Evolutionary conservation across 2,797 vertebrate genomes (phyloP).

Genomic region (Tinamus major): DNA sequence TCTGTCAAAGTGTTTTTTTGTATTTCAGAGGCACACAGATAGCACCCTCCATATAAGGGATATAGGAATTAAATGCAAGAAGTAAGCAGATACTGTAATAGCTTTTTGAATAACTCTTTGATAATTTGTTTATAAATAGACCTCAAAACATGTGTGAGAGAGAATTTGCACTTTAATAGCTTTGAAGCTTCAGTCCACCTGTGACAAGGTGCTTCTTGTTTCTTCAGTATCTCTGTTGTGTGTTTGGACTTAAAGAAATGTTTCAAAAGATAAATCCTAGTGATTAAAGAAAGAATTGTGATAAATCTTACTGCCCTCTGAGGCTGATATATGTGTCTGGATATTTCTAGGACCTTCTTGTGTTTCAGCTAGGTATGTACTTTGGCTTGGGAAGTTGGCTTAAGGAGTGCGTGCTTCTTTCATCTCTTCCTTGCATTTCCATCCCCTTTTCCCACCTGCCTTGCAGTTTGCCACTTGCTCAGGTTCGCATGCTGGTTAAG

Average conservation of each 20-base stretch:
- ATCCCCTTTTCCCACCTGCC: too few species aligned
- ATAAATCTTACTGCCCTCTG: background rate
- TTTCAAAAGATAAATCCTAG: background rate
- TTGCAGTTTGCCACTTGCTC: background rate
- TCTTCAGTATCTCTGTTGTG: background rate
- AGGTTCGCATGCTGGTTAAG: background rate
- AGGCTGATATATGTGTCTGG: rapidly evolving
- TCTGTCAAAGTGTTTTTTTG: background rate
- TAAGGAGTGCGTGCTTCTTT: background rate
- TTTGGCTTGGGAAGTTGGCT: background rate
- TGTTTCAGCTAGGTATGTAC: background rate
- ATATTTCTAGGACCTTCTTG: background rate
- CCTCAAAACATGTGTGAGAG: background rate
- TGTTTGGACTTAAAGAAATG: background rate
- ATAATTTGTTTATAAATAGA: background rate
- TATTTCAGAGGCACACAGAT: background rate
- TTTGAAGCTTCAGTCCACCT: background rate
- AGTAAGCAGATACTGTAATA: background rate
- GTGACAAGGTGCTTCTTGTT: background rate
- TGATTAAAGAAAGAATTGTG: background rate
- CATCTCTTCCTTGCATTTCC: too few species aligned
- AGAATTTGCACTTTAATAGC: background rate
- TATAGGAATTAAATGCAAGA: rapidly evolving
- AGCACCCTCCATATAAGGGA: background rate
- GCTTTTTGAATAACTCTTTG: background rate